Conservation (phyloP, 2,888 invertebrate species). For the Nymphalis c-album region DNA sequence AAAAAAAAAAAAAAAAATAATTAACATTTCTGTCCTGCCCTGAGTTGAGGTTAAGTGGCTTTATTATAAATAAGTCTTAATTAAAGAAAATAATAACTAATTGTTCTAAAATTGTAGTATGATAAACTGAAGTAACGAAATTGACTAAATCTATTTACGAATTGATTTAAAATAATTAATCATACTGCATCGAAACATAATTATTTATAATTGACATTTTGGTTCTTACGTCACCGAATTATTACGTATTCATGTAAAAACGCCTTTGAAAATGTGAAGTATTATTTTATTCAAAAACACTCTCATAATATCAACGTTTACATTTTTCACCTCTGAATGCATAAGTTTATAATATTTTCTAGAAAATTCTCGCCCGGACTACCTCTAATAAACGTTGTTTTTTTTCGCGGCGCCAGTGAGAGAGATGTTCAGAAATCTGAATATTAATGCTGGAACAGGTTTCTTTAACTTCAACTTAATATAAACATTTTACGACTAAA, state of each 20-base stretch:
- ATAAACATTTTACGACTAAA: slow-evolving; percentile 1
- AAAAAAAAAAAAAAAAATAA: too few relatives aligned
- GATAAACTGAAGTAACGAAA: too few relatives aligned
- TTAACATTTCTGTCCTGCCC: too few relatives aligned
- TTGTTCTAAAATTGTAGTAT: too few relatives aligned
- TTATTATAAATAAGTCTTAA: too few relatives aligned
- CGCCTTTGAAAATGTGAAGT: background rate
- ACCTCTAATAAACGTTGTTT: slow-evolving; percentile 21
- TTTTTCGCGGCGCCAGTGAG: background rate
- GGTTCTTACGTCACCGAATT: background rate
- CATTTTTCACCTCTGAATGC: slow-evolving; percentile 20
- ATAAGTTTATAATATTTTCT: slow-evolving; percentile 7
- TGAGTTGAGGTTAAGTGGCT: too few relatives aligned
- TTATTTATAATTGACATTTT: too few relatives aligned
- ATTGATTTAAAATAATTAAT: too few relatives aligned
- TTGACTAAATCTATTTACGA: too few relatives aligned
- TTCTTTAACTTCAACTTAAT: slow-evolving; percentile 1
- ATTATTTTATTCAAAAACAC: background rate
- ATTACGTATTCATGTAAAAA: background rate
- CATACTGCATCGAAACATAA: too few relatives aligned
- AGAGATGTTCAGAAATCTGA: slow-evolving; percentile 10
- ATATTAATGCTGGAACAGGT: slow-evolving; percentile 12
- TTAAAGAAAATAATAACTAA: too few relatives aligned
- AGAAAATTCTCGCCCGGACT: slow-evolving; percentile 12
- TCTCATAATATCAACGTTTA: slow-evolving; percentile 11